Conservation (phyloP, 2,797 vertebrate genomes). For the Ptychadena robeensis region DNA sequence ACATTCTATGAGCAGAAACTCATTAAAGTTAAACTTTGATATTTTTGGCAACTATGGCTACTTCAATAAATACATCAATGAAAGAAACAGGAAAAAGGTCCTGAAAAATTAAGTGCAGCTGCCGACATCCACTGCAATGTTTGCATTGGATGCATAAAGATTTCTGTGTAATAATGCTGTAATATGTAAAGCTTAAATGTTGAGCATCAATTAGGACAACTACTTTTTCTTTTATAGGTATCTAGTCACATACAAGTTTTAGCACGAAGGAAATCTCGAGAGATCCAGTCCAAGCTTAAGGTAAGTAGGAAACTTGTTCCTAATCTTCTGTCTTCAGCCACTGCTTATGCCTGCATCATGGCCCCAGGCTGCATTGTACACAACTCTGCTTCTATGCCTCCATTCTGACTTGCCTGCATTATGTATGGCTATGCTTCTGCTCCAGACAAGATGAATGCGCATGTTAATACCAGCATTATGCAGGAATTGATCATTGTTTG, state of each 20-base stretch:
- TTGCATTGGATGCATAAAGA: no score
- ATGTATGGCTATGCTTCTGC: constrained; percentile 5
- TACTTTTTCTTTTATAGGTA: constrained; percentile 63
- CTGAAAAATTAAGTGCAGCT: no score
- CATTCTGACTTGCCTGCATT: constrained; percentile 11
- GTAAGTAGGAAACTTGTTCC: constrained; percentile 59
- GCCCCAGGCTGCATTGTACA: constrained; percentile 32
- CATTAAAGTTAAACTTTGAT: no score
- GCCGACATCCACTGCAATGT: no score
- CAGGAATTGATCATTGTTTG: constrained; percentile 16
- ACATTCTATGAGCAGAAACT: no score
- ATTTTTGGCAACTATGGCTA: no score
- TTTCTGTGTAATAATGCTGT: no score
- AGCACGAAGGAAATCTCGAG: constrained; percentile 71
- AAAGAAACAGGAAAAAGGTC: no score
- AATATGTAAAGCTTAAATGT: no score
- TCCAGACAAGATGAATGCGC: not conserved
- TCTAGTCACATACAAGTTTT: constrained; percentile 74
- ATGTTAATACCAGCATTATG: constrained; percentile 1
- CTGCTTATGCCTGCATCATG: constrained; percentile 30
- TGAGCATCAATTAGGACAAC: no score
- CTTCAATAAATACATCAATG: no score
- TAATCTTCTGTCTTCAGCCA: constrained; percentile 28
- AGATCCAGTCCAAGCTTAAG: constrained; percentile 74
- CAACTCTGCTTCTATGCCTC: not conserved